Evolutionary conservation across 2,113 vertebrate species (phyloP), one percentile per base, ranked within the genome.

Genomic region (Neodon shergylaensis): DNA sequence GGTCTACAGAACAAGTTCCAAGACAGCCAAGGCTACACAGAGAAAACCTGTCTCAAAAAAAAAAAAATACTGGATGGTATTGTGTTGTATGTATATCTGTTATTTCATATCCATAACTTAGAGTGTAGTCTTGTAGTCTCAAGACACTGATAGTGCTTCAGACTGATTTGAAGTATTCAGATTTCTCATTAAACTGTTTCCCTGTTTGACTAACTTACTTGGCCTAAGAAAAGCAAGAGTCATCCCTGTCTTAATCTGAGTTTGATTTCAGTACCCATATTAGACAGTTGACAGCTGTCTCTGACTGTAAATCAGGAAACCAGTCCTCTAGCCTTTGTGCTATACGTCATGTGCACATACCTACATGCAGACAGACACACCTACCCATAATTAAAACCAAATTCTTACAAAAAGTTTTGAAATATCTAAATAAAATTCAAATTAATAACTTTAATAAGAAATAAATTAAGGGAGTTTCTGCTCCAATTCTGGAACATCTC

Each of bases 361-460:
- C 52, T 54, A 82, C 52, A 61, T 16, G n/a, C 7, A 39, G 12
- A 82, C 36, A 82, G 36, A 16, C n/a, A 39, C 22, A 44, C 24
- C 39, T 44, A 42, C 39, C 70, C 19, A 22, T 39, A 73, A 73
- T 73, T 73, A 39, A 39, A 73, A 73, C 21, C 39, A 73, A 73
- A 39, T 73, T 16, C 19, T 73, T 73, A 42, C 70, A 44, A 44
- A 76, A 76, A 44, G 10, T 44, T 76, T 44, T 89, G 82, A 92
- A 95, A 93, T 87, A 54, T 82, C 47, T 39, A 14, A 95, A 76
- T 94, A 58, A 94, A 86, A 61, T 91, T 73, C 95, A 96, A 90
- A 89, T 78, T 87, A 90, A 22, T 95, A 24, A 87, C 10, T 92
- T 78, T 28, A 90, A 79, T 79, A 22, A 63, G 93, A 78, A 79